Conservation (phyloP, 2,888 invertebrate species). For the Opisthograptis luteolata region DNA sequence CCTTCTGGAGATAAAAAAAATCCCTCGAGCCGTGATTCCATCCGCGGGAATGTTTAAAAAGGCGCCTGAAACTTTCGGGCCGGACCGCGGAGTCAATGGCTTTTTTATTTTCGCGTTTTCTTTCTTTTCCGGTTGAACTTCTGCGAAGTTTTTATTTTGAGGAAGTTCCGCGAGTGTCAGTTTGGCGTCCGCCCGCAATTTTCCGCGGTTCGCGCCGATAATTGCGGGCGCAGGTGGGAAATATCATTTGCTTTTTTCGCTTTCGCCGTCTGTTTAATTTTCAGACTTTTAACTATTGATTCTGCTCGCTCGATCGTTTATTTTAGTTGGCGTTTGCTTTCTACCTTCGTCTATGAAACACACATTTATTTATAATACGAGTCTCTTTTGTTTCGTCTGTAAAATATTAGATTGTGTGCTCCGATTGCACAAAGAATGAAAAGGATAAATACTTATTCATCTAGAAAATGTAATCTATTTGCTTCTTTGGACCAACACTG, state of each 20-base stretch:
- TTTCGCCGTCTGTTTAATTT: slow-evolving; percentile 32
- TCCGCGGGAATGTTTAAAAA: slow-evolving; percentile 73
- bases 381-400: too few relatives aligned
- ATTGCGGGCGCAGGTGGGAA: slow-evolving; percentile 80
- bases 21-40: slow-evolving; percentile 60
- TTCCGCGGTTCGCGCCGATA: slow-evolving; percentile 80
- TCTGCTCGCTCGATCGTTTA: slow-evolving; percentile 9
- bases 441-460: too few relatives aligned
- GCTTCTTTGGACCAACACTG: too few relatives aligned
- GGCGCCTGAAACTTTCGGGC: slow-evolving; percentile 73
- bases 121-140: slow-evolving; percentile 82
- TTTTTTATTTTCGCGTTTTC: slow-evolving; percentile 81
- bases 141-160: slow-evolving; percentile 78
- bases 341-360: too few relatives aligned
- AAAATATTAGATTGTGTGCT: too few relatives aligned
- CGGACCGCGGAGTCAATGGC: slow-evolving; percentile 80
- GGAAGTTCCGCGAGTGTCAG: slow-evolving; percentile 82
- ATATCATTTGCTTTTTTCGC: slow-evolving; percentile 56
- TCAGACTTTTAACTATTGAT: slow-evolving; percentile 43
- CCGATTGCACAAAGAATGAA: too few relatives aligned
- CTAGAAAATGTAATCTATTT: too few relatives aligned
- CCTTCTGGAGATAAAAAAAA: slow-evolving; percentile 68
- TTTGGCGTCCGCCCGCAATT: slow-evolving; percentile 79
- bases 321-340: too few relatives aligned
- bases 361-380: too few relatives aligned